phyloP scores from a whole-genome alignment of 2,113 vertebrate species.

The Rhizomys pruinosus region DNA sequence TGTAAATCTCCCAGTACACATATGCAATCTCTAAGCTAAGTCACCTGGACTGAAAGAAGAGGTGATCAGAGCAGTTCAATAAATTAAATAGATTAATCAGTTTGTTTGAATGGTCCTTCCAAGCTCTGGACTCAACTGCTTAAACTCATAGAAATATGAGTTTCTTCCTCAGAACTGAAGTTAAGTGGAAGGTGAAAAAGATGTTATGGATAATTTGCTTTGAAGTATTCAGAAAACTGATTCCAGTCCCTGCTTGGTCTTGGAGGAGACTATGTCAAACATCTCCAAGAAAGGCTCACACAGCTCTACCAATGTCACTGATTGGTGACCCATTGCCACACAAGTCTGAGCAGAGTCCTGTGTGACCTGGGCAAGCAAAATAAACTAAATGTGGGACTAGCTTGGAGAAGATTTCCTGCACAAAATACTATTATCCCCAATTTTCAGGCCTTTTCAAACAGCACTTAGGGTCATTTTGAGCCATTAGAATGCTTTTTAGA shows the following conservation, averaged over 20 bases:
- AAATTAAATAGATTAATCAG: not conserved
- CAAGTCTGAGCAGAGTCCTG: not conserved
- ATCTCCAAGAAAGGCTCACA: not conserved
- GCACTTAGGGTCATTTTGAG: conserved; percentile 78
- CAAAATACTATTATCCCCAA: conserved; percentile 82
- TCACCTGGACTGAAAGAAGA: not conserved
- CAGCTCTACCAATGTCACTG: not conserved
- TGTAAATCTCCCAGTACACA: not conserved
- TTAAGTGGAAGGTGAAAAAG: not conserved
- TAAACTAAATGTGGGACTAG: conserved; percentile 69
- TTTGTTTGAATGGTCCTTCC: not conserved
- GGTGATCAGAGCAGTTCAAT: not conserved
- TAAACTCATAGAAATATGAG: too few species aligned
- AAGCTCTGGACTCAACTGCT: not conserved
- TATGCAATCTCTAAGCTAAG: not conserved
- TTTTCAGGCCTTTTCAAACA: conserved; percentile 81
- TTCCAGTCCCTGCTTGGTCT: not conserved
- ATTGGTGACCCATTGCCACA: not conserved
- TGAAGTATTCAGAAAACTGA: conserved; percentile 9
- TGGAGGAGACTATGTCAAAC: not conserved
- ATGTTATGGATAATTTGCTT: not conserved
- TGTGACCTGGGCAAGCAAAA: not conserved
- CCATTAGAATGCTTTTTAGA: conserved; percentile 76
- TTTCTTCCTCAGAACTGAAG: not conserved
- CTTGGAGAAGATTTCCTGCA: conserved; percentile 66